A percentile compares a stretch with the other conserved stretches of the same genome.
These are phyloP conservation scores for Spea hammondii DNA, from an alignment of 2,797 vertebrate species.

Conservation along the genomic window DNA sequence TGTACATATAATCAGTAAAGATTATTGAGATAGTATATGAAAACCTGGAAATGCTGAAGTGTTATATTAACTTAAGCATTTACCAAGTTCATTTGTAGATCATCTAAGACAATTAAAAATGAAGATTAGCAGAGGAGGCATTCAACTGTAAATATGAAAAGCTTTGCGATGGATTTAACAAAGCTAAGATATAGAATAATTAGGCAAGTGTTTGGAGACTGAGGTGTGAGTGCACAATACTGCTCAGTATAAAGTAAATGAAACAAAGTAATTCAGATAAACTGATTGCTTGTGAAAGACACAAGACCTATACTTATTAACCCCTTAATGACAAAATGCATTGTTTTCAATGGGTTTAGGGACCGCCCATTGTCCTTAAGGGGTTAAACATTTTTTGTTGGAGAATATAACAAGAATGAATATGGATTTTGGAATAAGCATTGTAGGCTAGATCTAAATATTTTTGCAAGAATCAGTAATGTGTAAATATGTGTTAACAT, in stretches of 20 bases:
- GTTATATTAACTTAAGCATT: constrained; percentile 70
- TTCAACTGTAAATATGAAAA: constrained; percentile 68
- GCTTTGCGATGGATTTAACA: constrained; percentile 70
- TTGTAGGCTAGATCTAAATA: too few relatives aligned
- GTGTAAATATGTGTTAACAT: too few relatives aligned
- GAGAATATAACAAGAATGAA: too few relatives aligned
- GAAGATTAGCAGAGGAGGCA: constrained; percentile 71
- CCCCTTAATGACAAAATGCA: too few relatives aligned
- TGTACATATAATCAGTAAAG: constrained; percentile 70
- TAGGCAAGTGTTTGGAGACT: constrained; percentile 61
- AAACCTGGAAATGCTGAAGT: constrained; percentile 65
- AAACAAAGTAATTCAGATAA: too few relatives aligned
- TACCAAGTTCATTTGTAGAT: constrained; percentile 64
- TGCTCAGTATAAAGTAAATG: constrained; percentile 14
- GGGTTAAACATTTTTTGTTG: too few relatives aligned
- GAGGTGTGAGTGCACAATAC: not conserved
- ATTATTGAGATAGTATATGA: constrained; percentile 70
- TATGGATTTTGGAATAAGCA: too few relatives aligned
- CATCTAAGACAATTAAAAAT: constrained; percentile 74
- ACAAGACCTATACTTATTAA: too few relatives aligned
- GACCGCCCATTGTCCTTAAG: too few relatives aligned
- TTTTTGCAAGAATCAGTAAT: too few relatives aligned
- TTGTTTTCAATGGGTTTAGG: too few relatives aligned
- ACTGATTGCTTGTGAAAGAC: too few relatives aligned
- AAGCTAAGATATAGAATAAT: constrained; percentile 74